These are phyloP conservation scores for Hassar affinis DNA, from an alignment of 2,113 vertebrate species.

Conservation along the genomic window DNA sequence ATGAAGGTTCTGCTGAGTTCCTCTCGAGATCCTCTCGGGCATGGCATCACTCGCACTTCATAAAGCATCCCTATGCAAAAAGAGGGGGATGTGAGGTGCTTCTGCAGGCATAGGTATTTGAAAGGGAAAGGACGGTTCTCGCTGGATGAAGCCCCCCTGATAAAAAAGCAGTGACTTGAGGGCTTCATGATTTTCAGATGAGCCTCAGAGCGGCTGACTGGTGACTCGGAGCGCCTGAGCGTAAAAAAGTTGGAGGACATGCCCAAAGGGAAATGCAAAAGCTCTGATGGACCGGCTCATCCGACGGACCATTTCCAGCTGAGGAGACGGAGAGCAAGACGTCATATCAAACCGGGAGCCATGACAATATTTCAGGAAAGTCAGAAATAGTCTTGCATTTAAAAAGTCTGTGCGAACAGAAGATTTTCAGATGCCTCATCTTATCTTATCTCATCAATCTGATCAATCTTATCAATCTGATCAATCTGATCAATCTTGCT, in stretches of 20 bases:
- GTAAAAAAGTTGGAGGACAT: conserved; percentile 69
- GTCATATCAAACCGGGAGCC: conserved; percentile 31
- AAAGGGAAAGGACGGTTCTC: conserved; percentile 45
- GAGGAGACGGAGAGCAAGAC: conserved; percentile 29
- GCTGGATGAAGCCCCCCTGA: conserved; percentile 52
- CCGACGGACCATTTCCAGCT: conserved; percentile 53
- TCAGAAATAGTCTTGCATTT: neutral
- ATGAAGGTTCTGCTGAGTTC: neutral
- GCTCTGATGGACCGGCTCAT: conserved; percentile 68
- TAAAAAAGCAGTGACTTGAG: conserved; percentile 51
- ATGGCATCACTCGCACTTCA: neutral
- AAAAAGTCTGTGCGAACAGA: too few relatives aligned
- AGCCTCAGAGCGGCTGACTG: conserved; percentile 61
- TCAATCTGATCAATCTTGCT: too few relatives aligned
- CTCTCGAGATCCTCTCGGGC: neutral
- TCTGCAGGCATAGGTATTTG: conserved; percentile 9
- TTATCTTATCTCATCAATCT: too few relatives aligned
- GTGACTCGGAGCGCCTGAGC: conserved; percentile 65
- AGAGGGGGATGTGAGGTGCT: neutral
- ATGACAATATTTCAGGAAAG: conserved; percentile 24
- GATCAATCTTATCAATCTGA: too few relatives aligned
- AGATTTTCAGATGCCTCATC: too few relatives aligned
- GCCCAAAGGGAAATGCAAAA: conserved; percentile 67
- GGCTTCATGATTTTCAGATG: conserved; percentile 78
- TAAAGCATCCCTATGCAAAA: conserved; percentile 44